phyloP scores from a whole-genome alignment of 1,140 invertebrate species.

The Diorhabda carinulata region DNA sequence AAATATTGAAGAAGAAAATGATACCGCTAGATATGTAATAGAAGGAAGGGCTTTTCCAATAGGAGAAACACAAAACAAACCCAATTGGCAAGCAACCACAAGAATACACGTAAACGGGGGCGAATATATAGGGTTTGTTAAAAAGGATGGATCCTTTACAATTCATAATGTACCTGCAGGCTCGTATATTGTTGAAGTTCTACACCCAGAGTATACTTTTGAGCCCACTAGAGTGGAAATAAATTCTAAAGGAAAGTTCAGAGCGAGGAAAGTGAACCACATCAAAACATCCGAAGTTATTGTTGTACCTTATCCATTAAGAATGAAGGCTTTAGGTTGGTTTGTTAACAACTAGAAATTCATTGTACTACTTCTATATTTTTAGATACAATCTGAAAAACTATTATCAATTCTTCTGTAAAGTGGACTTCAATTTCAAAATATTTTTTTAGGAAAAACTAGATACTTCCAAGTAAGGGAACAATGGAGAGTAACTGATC shows the following conservation, averaged over 20 bases:
- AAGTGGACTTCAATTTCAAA: background rate
- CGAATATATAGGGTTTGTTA: conserved; percentile 80
- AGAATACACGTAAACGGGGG: conserved; percentile 83
- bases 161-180: conserved; percentile 88
- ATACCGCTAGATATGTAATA: conserved; percentile 61
- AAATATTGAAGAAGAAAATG: conserved; percentile 55
- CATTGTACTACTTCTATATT: too few species aligned
- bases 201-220: conserved; percentile 87
- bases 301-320: conserved; percentile 87
- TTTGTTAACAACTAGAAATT: too few species aligned
- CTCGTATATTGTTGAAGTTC: conserved; percentile 91
- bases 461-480: conserved; percentile 93
- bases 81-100: conserved; percentile 74
- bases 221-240: conserved; percentile 93
- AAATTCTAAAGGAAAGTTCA: conserved; percentile 92
- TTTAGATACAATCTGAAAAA: too few species aligned
- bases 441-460: conserved; percentile 8
- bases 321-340: conserved; percentile 75
- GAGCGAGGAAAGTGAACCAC: conserved; percentile 91
- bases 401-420: too few species aligned
- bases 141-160: conserved; percentile 89
- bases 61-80: conserved; percentile 52
- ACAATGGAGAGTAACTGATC: conserved; percentile 92
- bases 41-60: conserved; percentile 79
- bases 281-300: conserved; percentile 85